Conservation (phyloP, 2,888 invertebrate genomes). For the Tethea ocularis region DNA sequence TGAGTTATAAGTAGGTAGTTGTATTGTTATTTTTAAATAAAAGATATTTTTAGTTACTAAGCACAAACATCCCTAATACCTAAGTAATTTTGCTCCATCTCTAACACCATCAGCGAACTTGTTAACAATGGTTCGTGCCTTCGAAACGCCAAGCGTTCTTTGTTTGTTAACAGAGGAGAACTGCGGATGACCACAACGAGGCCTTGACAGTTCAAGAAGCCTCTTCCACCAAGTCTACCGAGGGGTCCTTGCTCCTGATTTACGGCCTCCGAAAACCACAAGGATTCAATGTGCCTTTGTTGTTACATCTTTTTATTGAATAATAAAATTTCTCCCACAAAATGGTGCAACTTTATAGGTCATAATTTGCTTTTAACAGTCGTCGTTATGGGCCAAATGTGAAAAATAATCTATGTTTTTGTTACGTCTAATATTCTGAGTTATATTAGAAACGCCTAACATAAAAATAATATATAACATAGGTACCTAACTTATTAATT, state of each 20-base stretch:
- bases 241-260: slow-evolving; percentile 79
- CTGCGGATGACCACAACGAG: slow-evolving; percentile 69
- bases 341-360: slow-evolving; percentile 79
- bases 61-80: background rate
- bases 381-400: slow-evolving; percentile 48
- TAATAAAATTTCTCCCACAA: slow-evolving; percentile 79
- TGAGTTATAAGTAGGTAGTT: no score
- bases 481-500: no score
- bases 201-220: slow-evolving; percentile 81
- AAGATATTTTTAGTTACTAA: background rate
- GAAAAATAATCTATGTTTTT: slow-evolving; percentile 27
- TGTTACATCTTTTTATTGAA: slow-evolving; percentile 78
- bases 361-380: slow-evolving; percentile 72
- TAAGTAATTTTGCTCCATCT: background rate
- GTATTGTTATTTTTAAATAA: no score
- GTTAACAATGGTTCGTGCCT: slow-evolving; percentile 11
- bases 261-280: slow-evolving; percentile 78
- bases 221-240: slow-evolving; percentile 47
- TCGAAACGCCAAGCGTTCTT: slow-evolving; percentile 35
- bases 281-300: slow-evolving; percentile 80
- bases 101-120: background rate
- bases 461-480: background rate
- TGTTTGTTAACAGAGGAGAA: slow-evolving; percentile 59
- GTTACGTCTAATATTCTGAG: slow-evolving; percentile 23
- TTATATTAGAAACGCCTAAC: slow-evolving; percentile 9